phyloP scores from a whole-genome alignment of 2,888 invertebrate species.

The Eudemis profundana region DNA sequence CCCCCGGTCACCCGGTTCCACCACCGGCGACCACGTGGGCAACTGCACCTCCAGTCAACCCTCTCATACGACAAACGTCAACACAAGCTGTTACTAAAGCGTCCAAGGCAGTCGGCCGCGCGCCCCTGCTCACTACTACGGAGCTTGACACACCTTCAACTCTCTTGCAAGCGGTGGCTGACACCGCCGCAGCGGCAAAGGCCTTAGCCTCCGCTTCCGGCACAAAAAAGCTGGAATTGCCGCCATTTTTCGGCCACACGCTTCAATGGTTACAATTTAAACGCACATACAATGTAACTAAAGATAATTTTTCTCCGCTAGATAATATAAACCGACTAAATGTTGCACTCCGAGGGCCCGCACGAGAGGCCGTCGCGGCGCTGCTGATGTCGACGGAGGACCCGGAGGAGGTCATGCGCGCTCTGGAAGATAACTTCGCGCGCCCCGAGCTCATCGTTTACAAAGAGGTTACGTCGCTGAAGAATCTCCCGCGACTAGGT shows the following conservation, averaged over 20 bases:
- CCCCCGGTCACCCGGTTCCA: slow-evolving; percentile 4
- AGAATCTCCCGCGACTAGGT: slow-evolving; percentile 7
- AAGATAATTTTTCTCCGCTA: too few relatives aligned
- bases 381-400: too few relatives aligned
- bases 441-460: too few relatives aligned
- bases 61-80: background rate
- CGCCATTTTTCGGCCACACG: slow-evolving; percentile 16
- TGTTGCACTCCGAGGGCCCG: too few relatives aligned
- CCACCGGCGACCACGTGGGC: slow-evolving; percentile 6
- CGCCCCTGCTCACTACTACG: background rate
- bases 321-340: too few relatives aligned
- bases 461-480: slow-evolving; percentile 10
- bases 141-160: background rate
- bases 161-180: background rate
- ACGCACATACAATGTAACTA: too few relatives aligned
- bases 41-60: slow-evolving; percentile 13
- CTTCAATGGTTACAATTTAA: slow-evolving; percentile 24
- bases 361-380: too few relatives aligned
- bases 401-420: too few relatives aligned
- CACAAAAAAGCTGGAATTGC: too few relatives aligned
- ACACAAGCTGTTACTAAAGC: background rate
- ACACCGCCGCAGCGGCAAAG: background rate
- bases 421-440: too few relatives aligned
- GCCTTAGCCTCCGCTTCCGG: background rate
- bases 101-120: slow-evolving; percentile 5